These are phyloP conservation scores for Lontra canadensis DNA, from an alignment of 2,113 vertebrate genomes.

Conservation along the genomic window DNA sequence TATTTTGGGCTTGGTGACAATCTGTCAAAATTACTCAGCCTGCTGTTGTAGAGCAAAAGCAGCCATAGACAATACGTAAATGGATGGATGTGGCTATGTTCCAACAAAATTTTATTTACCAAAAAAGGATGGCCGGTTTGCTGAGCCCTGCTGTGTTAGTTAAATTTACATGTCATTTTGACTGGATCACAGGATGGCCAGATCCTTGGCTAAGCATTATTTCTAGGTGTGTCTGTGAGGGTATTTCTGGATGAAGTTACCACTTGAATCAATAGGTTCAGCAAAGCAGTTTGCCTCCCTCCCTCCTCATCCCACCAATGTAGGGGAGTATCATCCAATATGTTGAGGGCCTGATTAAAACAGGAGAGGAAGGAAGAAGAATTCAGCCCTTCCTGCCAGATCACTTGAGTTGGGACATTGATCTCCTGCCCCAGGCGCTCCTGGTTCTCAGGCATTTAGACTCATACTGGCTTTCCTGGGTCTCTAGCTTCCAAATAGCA, in stretches of 20 bases:
- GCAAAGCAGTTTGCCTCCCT: not conserved
- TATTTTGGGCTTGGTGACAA: not conserved
- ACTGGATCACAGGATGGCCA: not conserved
- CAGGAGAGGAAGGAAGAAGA: not conserved
- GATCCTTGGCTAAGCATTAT: not conserved
- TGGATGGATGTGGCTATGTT: not conserved
- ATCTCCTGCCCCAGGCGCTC: not conserved
- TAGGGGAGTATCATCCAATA: not conserved
- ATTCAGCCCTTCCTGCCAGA: not conserved
- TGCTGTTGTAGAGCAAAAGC: not conserved
- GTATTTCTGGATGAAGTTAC: not conserved
- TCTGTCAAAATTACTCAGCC: not conserved
- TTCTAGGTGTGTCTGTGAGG: not conserved
- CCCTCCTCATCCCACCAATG: not conserved
- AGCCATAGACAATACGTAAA: not conserved
- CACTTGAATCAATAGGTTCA: not conserved
- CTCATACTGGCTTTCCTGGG: not conserved
- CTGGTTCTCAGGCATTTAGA: not conserved
- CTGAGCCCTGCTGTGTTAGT: not conserved
- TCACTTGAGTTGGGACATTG: not conserved
- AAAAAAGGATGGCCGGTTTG: not conserved
- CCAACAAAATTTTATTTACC: not conserved
- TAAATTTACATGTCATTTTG: not conserved
- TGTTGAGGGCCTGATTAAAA: not conserved
- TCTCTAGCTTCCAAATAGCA: not conserved